phyloP scores from a whole-genome alignment of 1,140 invertebrate genomes.

The Tetraneura akinire region DNA sequence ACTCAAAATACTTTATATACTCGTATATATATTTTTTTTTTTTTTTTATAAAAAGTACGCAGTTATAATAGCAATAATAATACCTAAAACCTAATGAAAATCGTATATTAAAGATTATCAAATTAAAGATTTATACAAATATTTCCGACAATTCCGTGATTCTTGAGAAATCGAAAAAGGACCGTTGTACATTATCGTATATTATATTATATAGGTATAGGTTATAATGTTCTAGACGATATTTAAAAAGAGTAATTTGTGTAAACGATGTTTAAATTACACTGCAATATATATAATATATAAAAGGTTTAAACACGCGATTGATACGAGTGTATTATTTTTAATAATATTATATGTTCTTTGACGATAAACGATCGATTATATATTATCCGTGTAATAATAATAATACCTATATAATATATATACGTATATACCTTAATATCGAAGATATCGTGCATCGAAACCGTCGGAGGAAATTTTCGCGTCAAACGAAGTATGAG shows the following conservation, averaged over 20 bases:
- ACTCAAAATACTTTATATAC: no score
- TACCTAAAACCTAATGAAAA: background rate
- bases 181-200: background rate
- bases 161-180: background rate
- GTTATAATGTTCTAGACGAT: no score
- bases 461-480: background rate
- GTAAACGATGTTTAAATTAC: conserved; percentile 29
- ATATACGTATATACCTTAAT: no score
- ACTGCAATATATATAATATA: no score
- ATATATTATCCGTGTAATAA: no score
- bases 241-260: conserved; percentile 31
- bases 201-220: background rate
- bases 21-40: no score
- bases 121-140: background rate
- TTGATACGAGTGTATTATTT: background rate
- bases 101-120: no score
- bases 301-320: conserved; percentile 27
- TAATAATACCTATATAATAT: background rate
- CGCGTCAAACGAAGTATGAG: background rate
- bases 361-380: conserved; percentile 11
- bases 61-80: no score
- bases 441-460: background rate
- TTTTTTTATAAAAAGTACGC: no score
- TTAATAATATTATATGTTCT: no score
- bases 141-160: background rate